Percentiles rank a stretch among this genome's conserved stretches.
Conservation (phyloP, 1,140 invertebrate genomes). For the Acyrthosiphon pisum region DNA sequence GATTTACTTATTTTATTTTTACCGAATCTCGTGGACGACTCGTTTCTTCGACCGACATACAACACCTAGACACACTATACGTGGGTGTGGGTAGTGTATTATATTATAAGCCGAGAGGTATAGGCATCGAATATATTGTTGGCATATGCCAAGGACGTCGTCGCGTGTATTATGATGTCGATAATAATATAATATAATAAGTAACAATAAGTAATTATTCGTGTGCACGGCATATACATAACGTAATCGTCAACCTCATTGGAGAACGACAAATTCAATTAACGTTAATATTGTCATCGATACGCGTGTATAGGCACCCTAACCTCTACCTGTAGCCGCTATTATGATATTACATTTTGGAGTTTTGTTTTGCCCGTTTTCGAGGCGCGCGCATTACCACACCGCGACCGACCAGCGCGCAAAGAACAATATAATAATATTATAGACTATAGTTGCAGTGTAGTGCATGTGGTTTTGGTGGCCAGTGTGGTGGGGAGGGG, state of each 20-base stretch:
- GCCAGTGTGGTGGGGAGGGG: background rate
- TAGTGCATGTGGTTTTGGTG: background rate
- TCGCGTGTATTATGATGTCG: conserved; percentile 2
- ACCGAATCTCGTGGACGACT: background rate
- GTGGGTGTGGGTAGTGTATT: background rate
- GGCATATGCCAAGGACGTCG: background rate
- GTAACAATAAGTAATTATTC: conserved; percentile 19
- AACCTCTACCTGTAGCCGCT: background rate
- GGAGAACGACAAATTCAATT: conserved; percentile 4
- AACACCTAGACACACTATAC: background rate
- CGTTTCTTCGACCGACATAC: background rate
- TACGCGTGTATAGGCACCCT: background rate
- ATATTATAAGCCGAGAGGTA: background rate
- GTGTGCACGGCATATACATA: background rate
- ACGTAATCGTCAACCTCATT: background rate
- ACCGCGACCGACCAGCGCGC: background rate
- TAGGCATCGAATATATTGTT: background rate
- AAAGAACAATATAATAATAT: background rate
- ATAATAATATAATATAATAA: background rate
- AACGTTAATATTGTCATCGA: conserved; percentile 7
- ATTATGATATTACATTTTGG: background rate
- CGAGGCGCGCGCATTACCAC: background rate
- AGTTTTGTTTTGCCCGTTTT: background rate
- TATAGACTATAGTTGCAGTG: background rate
- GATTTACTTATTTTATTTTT: background rate